Base-by-base conservation (phyloP, 1,140 invertebrate species). In the Drosophila mojavensis region DNA sequence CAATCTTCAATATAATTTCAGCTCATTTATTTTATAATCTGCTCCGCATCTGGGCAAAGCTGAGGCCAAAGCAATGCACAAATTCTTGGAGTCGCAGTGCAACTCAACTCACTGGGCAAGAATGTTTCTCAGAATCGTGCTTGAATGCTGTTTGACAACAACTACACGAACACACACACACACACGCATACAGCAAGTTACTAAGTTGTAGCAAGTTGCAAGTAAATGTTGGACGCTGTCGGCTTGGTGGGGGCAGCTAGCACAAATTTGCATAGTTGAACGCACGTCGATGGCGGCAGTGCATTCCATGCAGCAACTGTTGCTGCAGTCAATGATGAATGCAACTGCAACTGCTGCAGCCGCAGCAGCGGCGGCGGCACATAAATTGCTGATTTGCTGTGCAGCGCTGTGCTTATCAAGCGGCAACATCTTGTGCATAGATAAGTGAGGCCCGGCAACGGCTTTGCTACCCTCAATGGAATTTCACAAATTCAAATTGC, bases 131-230 rank as follows among this genome's bases (percentile, higher is more conserved):
- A 91, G 88, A 90, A 90, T 90, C 86, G 86, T 90, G 86, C 86
- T 74, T 91, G 88, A 90, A 90, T 90, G 86, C 81, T 91, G 86
- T 91, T 91, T 90, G 88, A 91, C 86, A 90, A 90, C 88, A 79
- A 79, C 51, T 56, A 69, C 58, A 64, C 62, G 62, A 62, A 63
- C 63, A 75, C 71, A 65, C 43, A 60, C 54, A 55, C 56, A 62
- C 30, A 51, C 20, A 24, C 20, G 20, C 1, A 24, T 24, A 33
- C 33, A 71, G 76, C 39, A 62, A 64, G 73, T 60, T 79, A 86
- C 82, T 88, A 88, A 88, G 79, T 86, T 90, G 85, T 79, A 86
- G 85, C 85, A 82, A 81, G 85, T 90, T 91, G 79, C 83, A 83
- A 88, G 83, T 89, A 73, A 88, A 88, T 83, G 81, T 28, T 64